These are phyloP conservation scores for Helostoma temminkii DNA, from an alignment of 2,797 vertebrate genomes.

Conservation along the genomic window DNA sequence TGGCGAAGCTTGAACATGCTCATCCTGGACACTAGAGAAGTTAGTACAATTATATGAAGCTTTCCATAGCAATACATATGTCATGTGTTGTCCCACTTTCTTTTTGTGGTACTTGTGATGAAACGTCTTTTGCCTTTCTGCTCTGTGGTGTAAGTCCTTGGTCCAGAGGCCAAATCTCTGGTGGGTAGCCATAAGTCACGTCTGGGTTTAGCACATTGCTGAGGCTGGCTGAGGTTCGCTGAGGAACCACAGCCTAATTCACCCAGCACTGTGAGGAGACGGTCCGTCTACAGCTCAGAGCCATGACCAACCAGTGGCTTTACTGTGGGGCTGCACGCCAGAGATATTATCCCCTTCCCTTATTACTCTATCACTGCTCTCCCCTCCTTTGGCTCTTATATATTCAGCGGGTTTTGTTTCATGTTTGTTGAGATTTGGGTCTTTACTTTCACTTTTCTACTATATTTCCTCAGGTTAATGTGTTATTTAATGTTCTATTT, in stretches of 20 bases:
- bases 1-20: slow-evolving; percentile 44
- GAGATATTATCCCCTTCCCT: slow-evolving; percentile 68
- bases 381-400: slow-evolving; percentile 40
- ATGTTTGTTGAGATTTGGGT: slow-evolving; percentile 28
- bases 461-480: slow-evolving; percentile 28
- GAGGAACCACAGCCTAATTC: slow-evolving; percentile 83
- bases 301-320: slow-evolving; percentile 80
- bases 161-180: slow-evolving; percentile 76
- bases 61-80: slow-evolving; percentile 44
- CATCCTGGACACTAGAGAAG: slow-evolving; percentile 43
- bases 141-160: slow-evolving; percentile 55
- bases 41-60: slow-evolving; percentile 52
- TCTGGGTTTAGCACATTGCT: slow-evolving; percentile 83
- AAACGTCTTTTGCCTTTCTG: slow-evolving; percentile 66
- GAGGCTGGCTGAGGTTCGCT: slow-evolving; percentile 77
- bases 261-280: slow-evolving; percentile 77
- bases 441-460: slow-evolving; percentile 33
- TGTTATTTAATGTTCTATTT: slow-evolving; percentile 44
- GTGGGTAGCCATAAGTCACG: slow-evolving; percentile 80
- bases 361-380: slow-evolving; percentile 51
- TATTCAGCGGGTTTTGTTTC: slow-evolving; percentile 25
- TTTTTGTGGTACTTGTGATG: slow-evolving; percentile 58
- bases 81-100: slow-evolving; percentile 60
- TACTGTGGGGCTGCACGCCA: slow-evolving; percentile 67
- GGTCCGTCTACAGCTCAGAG: slow-evolving; percentile 81